phyloP scores from a whole-genome alignment of 2,797 vertebrate genomes.

The Platalea minor region DNA sequence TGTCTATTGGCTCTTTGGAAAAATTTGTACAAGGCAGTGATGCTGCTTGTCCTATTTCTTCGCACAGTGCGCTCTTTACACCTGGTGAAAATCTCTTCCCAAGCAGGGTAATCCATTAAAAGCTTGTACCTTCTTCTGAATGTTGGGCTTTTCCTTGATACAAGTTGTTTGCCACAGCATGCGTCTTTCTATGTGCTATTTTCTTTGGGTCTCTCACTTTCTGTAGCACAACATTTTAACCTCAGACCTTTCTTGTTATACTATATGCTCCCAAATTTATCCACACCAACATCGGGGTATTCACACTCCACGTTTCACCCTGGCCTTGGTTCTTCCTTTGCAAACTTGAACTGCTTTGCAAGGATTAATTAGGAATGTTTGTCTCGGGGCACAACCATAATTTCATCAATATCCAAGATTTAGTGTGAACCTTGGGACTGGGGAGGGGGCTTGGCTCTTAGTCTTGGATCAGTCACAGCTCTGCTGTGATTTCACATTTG shows the following conservation, averaged over 20 bases:
- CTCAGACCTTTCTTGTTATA: neutral
- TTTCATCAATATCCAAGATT: neutral
- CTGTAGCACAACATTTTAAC: neutral
- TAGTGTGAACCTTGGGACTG: neutral
- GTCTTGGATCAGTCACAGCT: neutral
- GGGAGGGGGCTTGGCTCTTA: neutral
- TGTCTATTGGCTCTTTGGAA: neutral
- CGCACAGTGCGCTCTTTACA: neutral
- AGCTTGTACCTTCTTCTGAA: neutral
- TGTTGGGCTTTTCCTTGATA: neutral
- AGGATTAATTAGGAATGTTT: neutral
- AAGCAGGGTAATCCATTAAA: neutral
- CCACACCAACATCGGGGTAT: fast-evolving
- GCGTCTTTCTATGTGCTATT: fast-evolving
- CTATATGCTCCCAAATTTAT: neutral
- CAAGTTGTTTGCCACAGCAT: neutral
- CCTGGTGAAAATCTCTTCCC: neutral
- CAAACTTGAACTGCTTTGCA: neutral
- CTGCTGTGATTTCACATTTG: neutral
- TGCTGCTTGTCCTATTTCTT: neutral
- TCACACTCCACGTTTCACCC: neutral
- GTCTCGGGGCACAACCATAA: fast-evolving
- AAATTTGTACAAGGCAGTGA: neutral
- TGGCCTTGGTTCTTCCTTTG: neutral
- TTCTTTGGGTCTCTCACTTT: neutral